Evolutionary conservation across 2,797 vertebrate genomes (phyloP), one percentile per base, ranked within the genome.

Genomic region (Parotocinclus haroldoi): DNA sequence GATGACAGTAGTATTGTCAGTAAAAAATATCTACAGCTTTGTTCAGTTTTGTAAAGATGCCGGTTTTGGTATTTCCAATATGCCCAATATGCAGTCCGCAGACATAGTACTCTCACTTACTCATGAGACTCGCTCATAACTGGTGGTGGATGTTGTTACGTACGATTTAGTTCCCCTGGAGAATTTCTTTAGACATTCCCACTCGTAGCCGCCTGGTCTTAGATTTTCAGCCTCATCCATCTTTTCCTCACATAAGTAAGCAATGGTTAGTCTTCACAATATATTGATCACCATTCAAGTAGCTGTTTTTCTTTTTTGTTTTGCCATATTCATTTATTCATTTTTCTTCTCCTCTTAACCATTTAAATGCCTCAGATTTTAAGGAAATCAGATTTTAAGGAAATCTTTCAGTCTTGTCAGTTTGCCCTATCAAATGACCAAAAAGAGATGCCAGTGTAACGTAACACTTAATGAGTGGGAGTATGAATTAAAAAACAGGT

Each of bases 181-280:
- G 37, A 27, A 17, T 54, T 55, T 58, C 10, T 58, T 49, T 67
- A 52, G 57, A 66, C 62, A 69, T 27, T 58, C 63, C 59, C 63
- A 70, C 55, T 39, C 49, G 13, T 36, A 40, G 18, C 7, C 19
- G 27, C 7, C 38, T 55, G 10, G 14, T 17, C 9, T 27, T 36
- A 14, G 36, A 10, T 42, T 14, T 50, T 51, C 37, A 36, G 19
- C 13, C 11, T 61, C 51, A 69, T 69, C 53, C 57, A 66, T 65
- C 72, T 69, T 45, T 14, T 14, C 39, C 50, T 7, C 46, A 4
- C 10, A 14, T 3, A n/a, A 62, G 16, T 27, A 10, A 49, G 40
- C 42, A n/a, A 45, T 11, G 14, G 39, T 17, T 27, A 19, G 50
- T 42, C 10, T 53, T 27, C 50, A 16, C 12, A 53, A 12, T 4